Evolutionary conservation across 2,113 vertebrate genomes (phyloP).

Genomic region (Hypomesus transpacificus): DNA sequence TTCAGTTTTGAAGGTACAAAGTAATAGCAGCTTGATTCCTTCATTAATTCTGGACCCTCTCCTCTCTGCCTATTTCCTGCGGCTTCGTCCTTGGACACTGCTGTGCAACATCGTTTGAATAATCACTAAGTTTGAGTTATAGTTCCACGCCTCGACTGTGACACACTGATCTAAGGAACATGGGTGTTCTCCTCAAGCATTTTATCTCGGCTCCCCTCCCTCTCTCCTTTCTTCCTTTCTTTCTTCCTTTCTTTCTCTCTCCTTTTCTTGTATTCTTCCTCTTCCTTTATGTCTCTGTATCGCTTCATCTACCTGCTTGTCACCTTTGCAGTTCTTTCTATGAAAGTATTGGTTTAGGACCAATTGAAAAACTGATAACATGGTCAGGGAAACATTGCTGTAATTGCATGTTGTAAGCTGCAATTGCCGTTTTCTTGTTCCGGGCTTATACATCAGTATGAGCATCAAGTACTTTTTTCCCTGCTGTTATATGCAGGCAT

Average conservation of each 20-base stretch:
- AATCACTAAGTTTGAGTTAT: constrained; percentile 54
- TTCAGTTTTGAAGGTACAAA: constrained; percentile 21
- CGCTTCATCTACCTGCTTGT: neutral
- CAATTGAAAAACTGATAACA: too few species aligned
- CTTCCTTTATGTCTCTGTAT: too few species aligned
- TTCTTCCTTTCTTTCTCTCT: constrained; percentile 5
- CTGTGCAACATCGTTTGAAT: constrained; percentile 47
- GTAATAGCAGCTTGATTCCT: constrained; percentile 37
- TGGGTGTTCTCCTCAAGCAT: constrained; percentile 7
- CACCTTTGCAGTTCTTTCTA: neutral
- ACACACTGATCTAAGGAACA: constrained; percentile 41
- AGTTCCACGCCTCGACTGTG: constrained; percentile 37
- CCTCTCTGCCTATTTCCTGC: constrained; percentile 33
- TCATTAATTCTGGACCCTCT: constrained; percentile 43
- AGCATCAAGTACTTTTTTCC: too few species aligned
- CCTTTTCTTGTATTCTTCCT: neutral
- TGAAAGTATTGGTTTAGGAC: too few species aligned
- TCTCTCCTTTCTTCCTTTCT: neutral
- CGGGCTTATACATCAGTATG: too few species aligned
- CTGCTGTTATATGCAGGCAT: too few species aligned
- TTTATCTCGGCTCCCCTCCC: neutral
- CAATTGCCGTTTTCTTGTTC: too few species aligned
- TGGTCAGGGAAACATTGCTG: too few species aligned
- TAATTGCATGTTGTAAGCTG: too few species aligned
- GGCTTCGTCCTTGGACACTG: constrained; percentile 49